These are phyloP conservation scores for Dermolepida albohirtum DNA, from an alignment of 2,888 invertebrate genomes.

Conservation along the genomic window DNA sequence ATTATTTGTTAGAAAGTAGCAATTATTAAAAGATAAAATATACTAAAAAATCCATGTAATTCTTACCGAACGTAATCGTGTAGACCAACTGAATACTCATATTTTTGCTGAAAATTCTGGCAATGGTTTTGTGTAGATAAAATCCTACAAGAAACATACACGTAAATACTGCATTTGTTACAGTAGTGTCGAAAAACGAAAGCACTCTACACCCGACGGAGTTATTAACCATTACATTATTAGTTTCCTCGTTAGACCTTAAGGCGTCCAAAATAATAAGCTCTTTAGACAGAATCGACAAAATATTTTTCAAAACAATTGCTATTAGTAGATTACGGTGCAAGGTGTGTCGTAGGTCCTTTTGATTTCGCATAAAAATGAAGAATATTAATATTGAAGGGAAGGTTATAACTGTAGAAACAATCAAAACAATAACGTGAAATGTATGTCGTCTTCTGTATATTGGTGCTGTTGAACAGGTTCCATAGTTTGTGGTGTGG, in stretches of 20 bases:
- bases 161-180: constrained; percentile 73
- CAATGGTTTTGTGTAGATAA: constrained; percentile 75
- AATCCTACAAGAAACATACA: constrained; percentile 78
- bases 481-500: constrained; percentile 69
- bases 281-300: constrained; percentile 70
- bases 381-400: constrained; percentile 72
- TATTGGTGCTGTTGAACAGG: constrained; percentile 70
- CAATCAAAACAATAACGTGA: constrained; percentile 68
- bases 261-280: constrained; percentile 71
- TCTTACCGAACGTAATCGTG: constrained; percentile 64
- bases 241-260: constrained; percentile 63
- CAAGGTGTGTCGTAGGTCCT: constrained; percentile 65
- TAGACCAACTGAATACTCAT: constrained; percentile 66
- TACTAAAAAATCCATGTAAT: neutral
- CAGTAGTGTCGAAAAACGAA: constrained; percentile 68
- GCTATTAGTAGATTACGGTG: constrained; percentile 73
- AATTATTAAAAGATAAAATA: no score
- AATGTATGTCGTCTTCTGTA: constrained; percentile 68
- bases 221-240: constrained; percentile 66
- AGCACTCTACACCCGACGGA: constrained; percentile 68
- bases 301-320: constrained; percentile 69
- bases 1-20: no score
- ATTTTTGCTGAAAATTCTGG: constrained; percentile 69
- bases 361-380: constrained; percentile 65
- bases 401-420: constrained; percentile 68